Evolutionary conservation across 2,113 vertebrate genomes (phyloP).

Genomic region (Halichoeres trimaculatus): DNA sequence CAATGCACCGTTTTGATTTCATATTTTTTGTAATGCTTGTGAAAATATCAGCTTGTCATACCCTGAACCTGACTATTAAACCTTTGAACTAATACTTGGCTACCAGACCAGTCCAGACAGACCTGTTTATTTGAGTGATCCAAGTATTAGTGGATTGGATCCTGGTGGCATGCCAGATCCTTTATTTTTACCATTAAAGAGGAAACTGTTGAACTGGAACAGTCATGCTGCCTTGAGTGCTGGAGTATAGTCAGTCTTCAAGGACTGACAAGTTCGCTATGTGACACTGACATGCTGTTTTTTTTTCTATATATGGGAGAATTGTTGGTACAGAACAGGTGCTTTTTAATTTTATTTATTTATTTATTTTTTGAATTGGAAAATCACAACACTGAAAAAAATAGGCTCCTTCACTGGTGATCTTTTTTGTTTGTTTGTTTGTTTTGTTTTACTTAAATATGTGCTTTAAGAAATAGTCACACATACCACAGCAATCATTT

Average conservation of each 20-base stretch:
- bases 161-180: slow-evolving; percentile 7
- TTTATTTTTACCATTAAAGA: slow-evolving; percentile 13
- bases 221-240: slow-evolving; percentile 7
- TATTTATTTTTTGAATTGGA: no score
- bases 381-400: background rate
- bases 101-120: background rate
- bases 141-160: slow-evolving; percentile 12
- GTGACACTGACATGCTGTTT: background rate
- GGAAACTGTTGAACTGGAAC: background rate
- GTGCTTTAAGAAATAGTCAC: no score
- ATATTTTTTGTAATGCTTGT: no score
- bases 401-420: no score
- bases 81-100: background rate
- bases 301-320: no score
- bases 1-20: no score
- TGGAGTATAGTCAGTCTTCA: background rate
- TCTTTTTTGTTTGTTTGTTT: no score
- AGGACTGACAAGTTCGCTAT: background rate
- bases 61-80: background rate
- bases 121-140: background rate
- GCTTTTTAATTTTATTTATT: no score
- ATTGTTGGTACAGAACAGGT: no score
- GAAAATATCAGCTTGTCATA: background rate
- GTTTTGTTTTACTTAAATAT: no score
- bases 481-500: background rate